phyloP scores from a whole-genome alignment of 1,140 invertebrate species.

The Sinonovacula constricta region DNA sequence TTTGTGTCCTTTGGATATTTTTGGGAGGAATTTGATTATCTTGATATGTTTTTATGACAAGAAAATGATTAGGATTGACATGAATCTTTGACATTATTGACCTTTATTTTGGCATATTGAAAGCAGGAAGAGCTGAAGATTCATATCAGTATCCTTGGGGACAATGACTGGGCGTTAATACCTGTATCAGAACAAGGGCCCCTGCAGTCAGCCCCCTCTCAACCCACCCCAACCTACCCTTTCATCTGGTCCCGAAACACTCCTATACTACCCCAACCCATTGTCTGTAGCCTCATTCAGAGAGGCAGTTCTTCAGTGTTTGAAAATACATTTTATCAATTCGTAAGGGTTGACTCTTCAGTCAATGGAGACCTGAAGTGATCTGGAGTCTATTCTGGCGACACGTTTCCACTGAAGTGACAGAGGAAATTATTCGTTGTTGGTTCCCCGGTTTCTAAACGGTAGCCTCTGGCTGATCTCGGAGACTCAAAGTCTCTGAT shows the following conservation, averaged over 20 bases:
- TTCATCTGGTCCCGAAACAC: too few species aligned
- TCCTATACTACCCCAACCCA: too few species aligned
- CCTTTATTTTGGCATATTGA: conserved; percentile 28
- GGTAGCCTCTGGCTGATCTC: too few species aligned
- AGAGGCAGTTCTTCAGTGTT: neutral
- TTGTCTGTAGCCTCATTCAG: neutral
- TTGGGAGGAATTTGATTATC: too few species aligned
- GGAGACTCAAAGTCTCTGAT: too few species aligned
- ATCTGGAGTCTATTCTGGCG: conserved; percentile 12
- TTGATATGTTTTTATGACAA: too few species aligned
- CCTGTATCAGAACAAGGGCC: conserved; percentile 4
- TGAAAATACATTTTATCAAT: neutral
- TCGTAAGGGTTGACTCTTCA: conserved; percentile 2
- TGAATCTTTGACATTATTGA: conserved; percentile 32
- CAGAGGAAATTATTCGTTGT: conserved; percentile 12
- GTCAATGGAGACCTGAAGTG: conserved; percentile 18
- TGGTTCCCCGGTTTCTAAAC: too few species aligned
- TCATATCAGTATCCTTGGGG: conserved; percentile 28
- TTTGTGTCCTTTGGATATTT: too few species aligned
- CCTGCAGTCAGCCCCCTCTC: too few species aligned
- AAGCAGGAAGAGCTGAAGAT: conserved; percentile 16
- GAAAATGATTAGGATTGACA: conserved; percentile 15
- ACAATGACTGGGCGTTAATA: conserved; percentile 33
- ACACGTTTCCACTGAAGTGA: conserved; percentile 15
- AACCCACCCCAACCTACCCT: too few species aligned